Conservation (phyloP, 2,888 invertebrate species). For the Eupithecia insigniata region DNA sequence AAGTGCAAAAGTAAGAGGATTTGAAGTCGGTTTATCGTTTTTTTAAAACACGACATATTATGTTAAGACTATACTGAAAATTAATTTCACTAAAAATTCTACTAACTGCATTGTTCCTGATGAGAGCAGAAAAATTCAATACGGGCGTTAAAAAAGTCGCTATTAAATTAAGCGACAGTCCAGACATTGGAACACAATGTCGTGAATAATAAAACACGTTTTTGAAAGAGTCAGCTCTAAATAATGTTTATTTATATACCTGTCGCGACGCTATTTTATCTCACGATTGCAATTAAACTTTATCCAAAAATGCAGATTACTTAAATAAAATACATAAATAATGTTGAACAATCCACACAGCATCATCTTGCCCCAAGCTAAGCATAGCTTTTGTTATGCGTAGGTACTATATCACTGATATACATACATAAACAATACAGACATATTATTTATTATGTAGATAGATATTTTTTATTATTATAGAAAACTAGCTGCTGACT, state of each 20-base stretch:
- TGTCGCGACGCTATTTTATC: not conserved
- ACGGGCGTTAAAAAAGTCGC: not conserved
- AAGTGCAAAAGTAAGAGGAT: too few species aligned
- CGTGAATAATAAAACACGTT: not conserved
- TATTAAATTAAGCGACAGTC: not conserved
- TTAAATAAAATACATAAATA: too few species aligned
- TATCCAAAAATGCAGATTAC: not conserved
- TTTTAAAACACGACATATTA: too few species aligned
- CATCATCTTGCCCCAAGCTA: too few species aligned
- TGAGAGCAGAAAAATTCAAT: not conserved
- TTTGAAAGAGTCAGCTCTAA: not conserved
- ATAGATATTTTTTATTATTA: too few species aligned
- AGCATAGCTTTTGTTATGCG: too few species aligned
- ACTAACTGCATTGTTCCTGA: not conserved
- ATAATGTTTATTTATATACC: not conserved
- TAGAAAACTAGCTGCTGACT: too few species aligned
- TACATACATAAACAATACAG: too few species aligned
- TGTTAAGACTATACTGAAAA: not conserved
- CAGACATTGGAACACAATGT: not conserved
- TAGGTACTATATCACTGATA: too few species aligned
- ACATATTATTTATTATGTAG: too few species aligned
- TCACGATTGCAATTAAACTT: not conserved
- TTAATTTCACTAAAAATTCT: not conserved
- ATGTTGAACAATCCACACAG: too few species aligned
- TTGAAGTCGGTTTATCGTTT: too few species aligned